Percentiles rank a stretch among this genome's conserved stretches.
phyloP scores from a whole-genome alignment of 2,888 invertebrate species.

The Acleris holmiana region DNA sequence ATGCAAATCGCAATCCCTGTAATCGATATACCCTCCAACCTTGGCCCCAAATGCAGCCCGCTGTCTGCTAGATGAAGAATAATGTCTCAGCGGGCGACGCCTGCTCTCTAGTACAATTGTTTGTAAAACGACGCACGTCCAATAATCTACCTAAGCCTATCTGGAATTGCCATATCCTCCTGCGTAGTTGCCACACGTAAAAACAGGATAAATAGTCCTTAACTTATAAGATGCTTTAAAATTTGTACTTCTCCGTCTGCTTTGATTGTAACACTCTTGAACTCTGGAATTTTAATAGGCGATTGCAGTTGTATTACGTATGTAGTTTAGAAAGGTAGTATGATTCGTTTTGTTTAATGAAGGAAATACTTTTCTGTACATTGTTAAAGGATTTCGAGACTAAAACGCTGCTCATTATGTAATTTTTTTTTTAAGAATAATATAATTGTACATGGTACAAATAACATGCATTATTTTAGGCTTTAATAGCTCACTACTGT shows the following conservation, averaged over 20 bases:
- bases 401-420: neutral
- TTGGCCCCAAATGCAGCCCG: constrained; percentile 72
- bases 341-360: neutral
- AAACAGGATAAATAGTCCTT: constrained; percentile 21
- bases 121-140: constrained; percentile 57
- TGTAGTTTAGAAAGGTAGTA: too few species aligned
- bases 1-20: constrained; percentile 66
- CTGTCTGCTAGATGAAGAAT: constrained; percentile 69
- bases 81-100: constrained; percentile 58
- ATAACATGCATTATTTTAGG: too few species aligned
- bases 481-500: too few species aligned
- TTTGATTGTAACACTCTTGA: neutral
- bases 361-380: constrained; percentile 1
- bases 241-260: neutral
- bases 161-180: constrained; percentile 44
- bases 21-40: constrained; percentile 71
- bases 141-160: constrained; percentile 43
- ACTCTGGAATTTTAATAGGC: constrained; percentile 9
- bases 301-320: neutral
- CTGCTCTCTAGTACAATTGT: constrained; percentile 52
- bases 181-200: constrained; percentile 25
- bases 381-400: constrained; percentile 3
- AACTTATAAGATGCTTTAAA: neutral
- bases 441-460: too few species aligned
- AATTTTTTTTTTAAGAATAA: too few species aligned